Conservation (phyloP, 1,140 invertebrate genomes). For the Oncopodura yosiiana region DNA sequence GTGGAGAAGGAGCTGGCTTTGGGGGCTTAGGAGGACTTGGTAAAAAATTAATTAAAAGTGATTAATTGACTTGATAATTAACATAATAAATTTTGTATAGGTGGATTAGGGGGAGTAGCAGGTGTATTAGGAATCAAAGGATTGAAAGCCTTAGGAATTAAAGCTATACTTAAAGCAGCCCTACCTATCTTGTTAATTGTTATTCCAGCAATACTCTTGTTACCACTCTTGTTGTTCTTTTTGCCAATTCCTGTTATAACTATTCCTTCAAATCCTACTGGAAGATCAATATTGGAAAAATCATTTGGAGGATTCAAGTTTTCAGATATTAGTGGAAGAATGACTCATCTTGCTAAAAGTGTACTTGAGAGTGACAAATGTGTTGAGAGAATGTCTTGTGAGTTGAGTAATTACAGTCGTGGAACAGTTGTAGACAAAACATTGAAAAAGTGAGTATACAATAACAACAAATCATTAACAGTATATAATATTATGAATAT, state of each 20-base stretch:
- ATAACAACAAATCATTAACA: not conserved
- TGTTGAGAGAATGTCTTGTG: slow-evolving; percentile 30
- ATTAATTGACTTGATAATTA: no score
- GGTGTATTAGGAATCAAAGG: slow-evolving; percentile 24
- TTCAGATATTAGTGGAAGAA: slow-evolving; percentile 22
- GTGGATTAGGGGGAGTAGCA: slow-evolving; percentile 20
- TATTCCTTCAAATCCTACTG: slow-evolving; percentile 14
- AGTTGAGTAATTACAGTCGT: slow-evolving; percentile 23
- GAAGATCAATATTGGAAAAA: not conserved
- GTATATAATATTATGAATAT: not conserved
- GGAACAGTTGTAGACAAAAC: slow-evolving; percentile 28
- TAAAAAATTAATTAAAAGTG: no score
- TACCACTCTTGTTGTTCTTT: slow-evolving; percentile 25
- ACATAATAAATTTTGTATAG: no score
- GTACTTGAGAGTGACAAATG: slow-evolving; percentile 33
- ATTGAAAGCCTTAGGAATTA: slow-evolving; percentile 19
- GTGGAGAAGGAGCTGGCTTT: slow-evolving; percentile 16
- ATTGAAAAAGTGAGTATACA: slow-evolving; percentile 17
- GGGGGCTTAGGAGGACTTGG: slow-evolving; percentile 20
- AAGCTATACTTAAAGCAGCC: slow-evolving; percentile 17
- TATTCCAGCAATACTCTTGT: slow-evolving; percentile 18
- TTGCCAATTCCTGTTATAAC: slow-evolving; percentile 32
- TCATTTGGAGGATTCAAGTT: slow-evolving; percentile 12
- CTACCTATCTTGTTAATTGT: slow-evolving; percentile 18
- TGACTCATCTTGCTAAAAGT: slow-evolving; percentile 23